Evolutionary conservation across 2,888 invertebrate genomes (phyloP).

Genomic region (Dicycla oo): DNA sequence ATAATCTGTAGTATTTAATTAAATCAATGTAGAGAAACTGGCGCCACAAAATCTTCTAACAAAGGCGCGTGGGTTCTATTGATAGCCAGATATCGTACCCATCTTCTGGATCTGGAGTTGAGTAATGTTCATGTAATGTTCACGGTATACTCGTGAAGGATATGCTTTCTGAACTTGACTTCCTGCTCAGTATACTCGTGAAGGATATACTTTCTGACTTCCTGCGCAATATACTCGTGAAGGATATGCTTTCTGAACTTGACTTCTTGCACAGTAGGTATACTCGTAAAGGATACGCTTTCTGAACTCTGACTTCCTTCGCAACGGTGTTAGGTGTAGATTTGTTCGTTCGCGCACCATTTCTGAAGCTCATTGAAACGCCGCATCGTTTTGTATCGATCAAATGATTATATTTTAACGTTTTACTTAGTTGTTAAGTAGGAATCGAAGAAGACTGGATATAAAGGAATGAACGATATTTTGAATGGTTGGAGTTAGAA

Average conservation of each 20-base stretch:
- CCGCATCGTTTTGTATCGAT: slow-evolving; percentile 24
- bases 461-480: slow-evolving; percentile 70
- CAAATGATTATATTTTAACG: slow-evolving; percentile 41
- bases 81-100: background rate
- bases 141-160: slow-evolving; percentile 14
- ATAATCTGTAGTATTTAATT: slow-evolving; percentile 2
- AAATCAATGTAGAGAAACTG: background rate
- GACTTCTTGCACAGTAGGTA: no score
- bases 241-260: slow-evolving; percentile 17
- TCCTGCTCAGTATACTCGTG: slow-evolving; percentile 16
- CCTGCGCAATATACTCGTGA: slow-evolving; percentile 20
- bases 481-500: slow-evolving; percentile 66
- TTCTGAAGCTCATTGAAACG: slow-evolving; percentile 4
- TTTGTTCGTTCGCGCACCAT: background rate
- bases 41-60: background rate
- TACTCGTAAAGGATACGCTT: no score
- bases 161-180: slow-evolving; percentile 12
- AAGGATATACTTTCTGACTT: slow-evolving; percentile 17
- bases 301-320: slow-evolving; percentile 16
- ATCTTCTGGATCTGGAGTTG: slow-evolving; percentile 6
- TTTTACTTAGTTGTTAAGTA: slow-evolving; percentile 69
- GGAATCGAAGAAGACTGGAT: slow-evolving; percentile 81
- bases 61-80: background rate
- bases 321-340: slow-evolving; percentile 17
- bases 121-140: background rate